A percentile compares a stretch with the other conserved stretches of the same genome.
These are phyloP conservation scores for Drosophila rubida DNA, from an alignment of 2,888 invertebrate species.

Conservation along the genomic window DNA sequence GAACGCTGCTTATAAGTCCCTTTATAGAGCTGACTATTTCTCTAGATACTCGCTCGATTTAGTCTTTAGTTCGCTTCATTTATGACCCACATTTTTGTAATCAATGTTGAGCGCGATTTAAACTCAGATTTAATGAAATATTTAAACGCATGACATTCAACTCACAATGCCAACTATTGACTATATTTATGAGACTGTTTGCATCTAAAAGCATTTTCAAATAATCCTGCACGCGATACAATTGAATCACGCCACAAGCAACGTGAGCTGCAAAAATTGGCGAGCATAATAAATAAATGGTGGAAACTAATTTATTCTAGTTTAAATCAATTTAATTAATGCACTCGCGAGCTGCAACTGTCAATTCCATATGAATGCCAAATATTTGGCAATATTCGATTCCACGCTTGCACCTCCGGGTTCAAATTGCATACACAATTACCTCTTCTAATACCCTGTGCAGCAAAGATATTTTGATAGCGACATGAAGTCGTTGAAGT, in stretches of 20 bases:
- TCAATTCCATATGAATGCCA: slow-evolving; percentile 13
- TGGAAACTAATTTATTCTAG: slow-evolving; percentile 22
- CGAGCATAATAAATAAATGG: slow-evolving; percentile 6
- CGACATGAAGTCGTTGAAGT: too few relatives aligned
- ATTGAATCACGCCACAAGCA: background rate
- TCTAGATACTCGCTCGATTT: too few relatives aligned
- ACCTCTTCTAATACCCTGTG: background rate
- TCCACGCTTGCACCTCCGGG: background rate
- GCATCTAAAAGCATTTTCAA: slow-evolving; percentile 19
- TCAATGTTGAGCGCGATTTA: too few relatives aligned
- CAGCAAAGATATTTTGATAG: too few relatives aligned
- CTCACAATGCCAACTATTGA: background rate
- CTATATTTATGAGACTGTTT: background rate
- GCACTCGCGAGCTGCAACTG: slow-evolving; percentile 14
- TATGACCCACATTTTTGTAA: too few relatives aligned
- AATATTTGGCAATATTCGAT: slow-evolving; percentile 13
- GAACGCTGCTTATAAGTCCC: too few relatives aligned
- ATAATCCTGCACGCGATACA: slow-evolving; percentile 6
- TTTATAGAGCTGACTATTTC: too few relatives aligned
- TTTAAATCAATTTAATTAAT: slow-evolving; percentile 26
- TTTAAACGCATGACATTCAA: background rate
- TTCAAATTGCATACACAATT: background rate
- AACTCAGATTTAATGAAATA: too few relatives aligned
- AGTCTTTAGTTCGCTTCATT: too few relatives aligned
- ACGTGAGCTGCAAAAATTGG: background rate